A percentile compares a stretch with the other conserved stretches of the same genome.
These are phyloP conservation scores for Brachionus manjavacas DNA, from an alignment of 1,140 invertebrate species.

Conservation along the genomic window DNA sequence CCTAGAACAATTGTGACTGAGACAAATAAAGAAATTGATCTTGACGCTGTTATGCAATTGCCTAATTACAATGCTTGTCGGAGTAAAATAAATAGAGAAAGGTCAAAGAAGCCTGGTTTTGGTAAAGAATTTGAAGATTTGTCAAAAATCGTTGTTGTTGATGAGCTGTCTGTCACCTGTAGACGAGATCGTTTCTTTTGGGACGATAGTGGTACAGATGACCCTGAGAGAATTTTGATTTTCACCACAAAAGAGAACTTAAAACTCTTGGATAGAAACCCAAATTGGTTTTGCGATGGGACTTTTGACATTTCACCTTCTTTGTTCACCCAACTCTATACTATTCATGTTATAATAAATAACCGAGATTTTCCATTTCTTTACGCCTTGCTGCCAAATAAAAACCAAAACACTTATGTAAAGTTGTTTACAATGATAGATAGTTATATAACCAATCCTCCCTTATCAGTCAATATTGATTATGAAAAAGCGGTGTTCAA, in stretches of 20 bases:
- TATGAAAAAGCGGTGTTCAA: too few species aligned
- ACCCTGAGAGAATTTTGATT: background rate
- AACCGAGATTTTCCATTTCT: too few species aligned
- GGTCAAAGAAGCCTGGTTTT: background rate
- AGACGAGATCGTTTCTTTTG: background rate
- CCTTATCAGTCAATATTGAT: background rate
- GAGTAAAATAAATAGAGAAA: background rate
- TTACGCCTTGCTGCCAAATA: too few species aligned
- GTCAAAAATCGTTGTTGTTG: background rate
- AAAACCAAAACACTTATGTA: too few species aligned
- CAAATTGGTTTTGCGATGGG: background rate
- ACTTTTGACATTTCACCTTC: background rate
- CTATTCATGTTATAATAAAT: too few species aligned
- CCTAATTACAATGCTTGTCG: background rate
- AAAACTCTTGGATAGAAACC: background rate
- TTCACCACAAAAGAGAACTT: background rate
- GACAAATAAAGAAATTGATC: background rate
- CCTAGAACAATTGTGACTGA: background rate
- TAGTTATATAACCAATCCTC: background rate
- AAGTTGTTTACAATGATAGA: background rate
- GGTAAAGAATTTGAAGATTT: background rate
- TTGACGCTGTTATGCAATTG: background rate
- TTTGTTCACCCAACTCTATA: background rate
- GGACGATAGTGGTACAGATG: background rate
- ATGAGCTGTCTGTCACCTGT: background rate